Evolutionary conservation across 2,797 vertebrate genomes (phyloP).

Genomic region (Oreochromis grahami): DNA sequence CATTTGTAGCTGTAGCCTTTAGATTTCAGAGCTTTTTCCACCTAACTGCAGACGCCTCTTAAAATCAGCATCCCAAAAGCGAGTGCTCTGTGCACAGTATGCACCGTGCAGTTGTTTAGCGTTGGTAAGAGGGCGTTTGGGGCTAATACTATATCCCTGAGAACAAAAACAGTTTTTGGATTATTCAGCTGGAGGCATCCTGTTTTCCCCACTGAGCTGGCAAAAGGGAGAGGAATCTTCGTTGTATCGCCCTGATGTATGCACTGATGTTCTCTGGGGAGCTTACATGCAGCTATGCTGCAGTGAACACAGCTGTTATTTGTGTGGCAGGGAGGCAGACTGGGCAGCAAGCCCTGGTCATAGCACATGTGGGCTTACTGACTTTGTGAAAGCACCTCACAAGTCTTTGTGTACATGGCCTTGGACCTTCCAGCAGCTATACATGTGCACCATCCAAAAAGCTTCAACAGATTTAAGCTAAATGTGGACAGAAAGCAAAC

Average conservation of each 20-base stretch:
- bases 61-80: background rate
- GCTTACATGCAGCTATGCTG: background rate
- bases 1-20: background rate
- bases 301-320: slow-evolving; percentile 9
- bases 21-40: background rate
- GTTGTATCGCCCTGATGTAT: background rate
- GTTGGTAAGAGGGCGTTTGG: background rate
- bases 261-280: background rate
- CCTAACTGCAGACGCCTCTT: background rate
- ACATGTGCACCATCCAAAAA: background rate
- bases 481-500: background rate
- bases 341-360: background rate
- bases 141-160: background rate
- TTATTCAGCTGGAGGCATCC: background rate
- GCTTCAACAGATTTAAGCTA: background rate
- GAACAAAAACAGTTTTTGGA: background rate
- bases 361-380: slow-evolving; percentile 12
- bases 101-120: background rate
- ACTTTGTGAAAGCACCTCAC: slow-evolving; percentile 1
- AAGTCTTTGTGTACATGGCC: background rate
- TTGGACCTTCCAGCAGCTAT: background rate
- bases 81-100: background rate
- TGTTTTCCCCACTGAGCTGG: background rate
- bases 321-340: background rate
- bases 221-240: background rate